Conservation (phyloP, 1,140 invertebrate species). For the Dendroctonus valens region DNA sequence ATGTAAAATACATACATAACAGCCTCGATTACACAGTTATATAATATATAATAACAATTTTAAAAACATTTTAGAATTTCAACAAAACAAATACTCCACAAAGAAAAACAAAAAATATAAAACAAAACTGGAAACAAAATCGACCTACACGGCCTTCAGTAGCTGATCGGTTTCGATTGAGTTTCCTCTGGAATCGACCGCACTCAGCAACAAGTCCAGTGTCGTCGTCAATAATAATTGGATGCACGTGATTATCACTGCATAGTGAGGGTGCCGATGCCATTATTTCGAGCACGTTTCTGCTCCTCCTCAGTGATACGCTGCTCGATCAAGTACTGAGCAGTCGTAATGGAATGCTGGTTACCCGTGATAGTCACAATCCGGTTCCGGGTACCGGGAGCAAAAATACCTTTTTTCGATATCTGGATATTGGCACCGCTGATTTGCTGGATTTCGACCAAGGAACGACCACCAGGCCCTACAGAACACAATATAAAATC, state of each 20-base stretch:
- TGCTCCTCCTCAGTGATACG: slow-evolving; percentile 93
- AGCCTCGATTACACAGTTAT: slow-evolving; percentile 22
- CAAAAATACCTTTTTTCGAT: slow-evolving; percentile 96
- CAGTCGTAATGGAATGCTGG: slow-evolving; percentile 81
- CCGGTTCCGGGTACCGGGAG: slow-evolving; percentile 93
- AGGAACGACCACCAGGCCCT: slow-evolving; percentile 89
- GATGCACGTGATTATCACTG: slow-evolving; percentile 43
- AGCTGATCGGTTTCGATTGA: not conserved
- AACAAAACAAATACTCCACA: slow-evolving; percentile 28
- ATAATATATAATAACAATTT: slow-evolving; percentile 16
- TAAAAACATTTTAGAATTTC: slow-evolving; percentile 26
- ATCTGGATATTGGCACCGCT: slow-evolving; percentile 97
- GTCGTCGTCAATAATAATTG: not conserved
- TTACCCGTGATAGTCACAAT: slow-evolving; percentile 94
- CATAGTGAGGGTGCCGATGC: slow-evolving; percentile 66
- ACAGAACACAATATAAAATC: slow-evolving; percentile 27
- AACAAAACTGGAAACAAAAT: slow-evolving; percentile 26
- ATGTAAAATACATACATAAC: not conserved
- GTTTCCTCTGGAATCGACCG: not conserved
- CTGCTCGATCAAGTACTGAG: slow-evolving; percentile 93
- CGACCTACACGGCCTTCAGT: not conserved
- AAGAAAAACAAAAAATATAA: slow-evolving; percentile 24
- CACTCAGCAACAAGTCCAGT: not conserved
- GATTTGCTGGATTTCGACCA: slow-evolving; percentile 95
- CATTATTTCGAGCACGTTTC: slow-evolving; percentile 86